phyloP scores from a whole-genome alignment of 2,888 invertebrate genomes.

The Campaea margaritaria region DNA sequence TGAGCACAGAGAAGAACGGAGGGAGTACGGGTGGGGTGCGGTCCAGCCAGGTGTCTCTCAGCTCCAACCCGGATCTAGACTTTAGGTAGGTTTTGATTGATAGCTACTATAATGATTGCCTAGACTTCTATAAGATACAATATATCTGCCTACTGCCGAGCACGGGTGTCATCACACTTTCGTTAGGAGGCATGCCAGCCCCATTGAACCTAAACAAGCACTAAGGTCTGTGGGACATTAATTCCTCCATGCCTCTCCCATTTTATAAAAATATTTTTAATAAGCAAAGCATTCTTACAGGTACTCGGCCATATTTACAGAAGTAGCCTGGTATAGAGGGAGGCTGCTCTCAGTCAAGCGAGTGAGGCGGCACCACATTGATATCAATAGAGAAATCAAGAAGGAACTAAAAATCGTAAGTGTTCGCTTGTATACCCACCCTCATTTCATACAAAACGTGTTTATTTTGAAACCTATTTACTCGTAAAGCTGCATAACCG shows the following conservation, averaged over 20 bases:
- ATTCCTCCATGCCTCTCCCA: too few relatives aligned
- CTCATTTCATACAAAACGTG: neutral
- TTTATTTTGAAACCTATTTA: too few relatives aligned
- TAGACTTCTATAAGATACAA: too few relatives aligned
- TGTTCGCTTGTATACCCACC: conserved; percentile 26
- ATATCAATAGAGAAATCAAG: conserved; percentile 95
- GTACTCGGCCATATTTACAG: conserved; percentile 95
- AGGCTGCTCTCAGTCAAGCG: conserved; percentile 94
- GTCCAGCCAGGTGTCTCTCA: conserved; percentile 95
- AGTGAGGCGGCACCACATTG: conserved; percentile 93
- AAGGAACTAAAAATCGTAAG: conserved; percentile 96
- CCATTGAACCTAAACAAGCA: too few relatives aligned
- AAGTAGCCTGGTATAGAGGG: conserved; percentile 95
- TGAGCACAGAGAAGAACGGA: conserved; percentile 63
- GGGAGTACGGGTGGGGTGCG: conserved; percentile 83
- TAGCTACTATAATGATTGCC: neutral
- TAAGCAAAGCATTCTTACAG: conserved; percentile 63
- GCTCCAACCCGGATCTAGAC: conserved; percentile 96
- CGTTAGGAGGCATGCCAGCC: too few relatives aligned
- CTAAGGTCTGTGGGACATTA: too few relatives aligned
- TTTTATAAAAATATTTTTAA: neutral
- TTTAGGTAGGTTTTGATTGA: conserved; percentile 69
- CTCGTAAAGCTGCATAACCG: too few relatives aligned
- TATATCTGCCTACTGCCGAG: too few relatives aligned
- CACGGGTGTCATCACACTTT: too few relatives aligned